These are phyloP conservation scores for Hanleya hanleyi DNA, from an alignment of 2,888 invertebrate species.

Conservation along the genomic window DNA sequence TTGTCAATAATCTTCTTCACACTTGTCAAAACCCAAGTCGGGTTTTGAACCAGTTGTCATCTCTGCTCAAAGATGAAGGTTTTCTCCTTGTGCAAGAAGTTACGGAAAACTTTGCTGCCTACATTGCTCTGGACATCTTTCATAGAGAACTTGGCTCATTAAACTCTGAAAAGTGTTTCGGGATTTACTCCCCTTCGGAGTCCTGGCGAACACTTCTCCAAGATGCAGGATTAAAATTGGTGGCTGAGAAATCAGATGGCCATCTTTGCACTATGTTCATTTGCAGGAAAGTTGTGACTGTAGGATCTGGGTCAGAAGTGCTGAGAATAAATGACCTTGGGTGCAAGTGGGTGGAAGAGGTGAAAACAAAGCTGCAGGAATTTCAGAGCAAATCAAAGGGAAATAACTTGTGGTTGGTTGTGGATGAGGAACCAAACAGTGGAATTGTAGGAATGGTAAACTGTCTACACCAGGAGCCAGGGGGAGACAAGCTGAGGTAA, in stretches of 20 bases:
- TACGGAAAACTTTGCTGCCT: conserved; percentile 67
- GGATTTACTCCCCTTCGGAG: conserved; percentile 49
- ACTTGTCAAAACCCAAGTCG: conserved; percentile 44
- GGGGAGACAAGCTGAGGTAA: conserved; percentile 84
- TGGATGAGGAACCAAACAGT: conserved; percentile 80
- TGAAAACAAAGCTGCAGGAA: conserved; percentile 85
- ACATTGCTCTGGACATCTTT: conserved; percentile 52
- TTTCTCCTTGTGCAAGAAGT: conserved; percentile 73
- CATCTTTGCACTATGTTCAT: conserved; percentile 77
- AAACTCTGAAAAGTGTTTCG: conserved; percentile 34
- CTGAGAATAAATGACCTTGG: conserved; percentile 39
- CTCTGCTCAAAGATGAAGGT: conserved; percentile 79
- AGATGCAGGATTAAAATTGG: conserved; percentile 75
- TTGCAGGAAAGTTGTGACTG: conserved; percentile 76
- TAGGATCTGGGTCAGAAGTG: conserved; percentile 16
- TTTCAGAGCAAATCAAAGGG: conserved; percentile 76
- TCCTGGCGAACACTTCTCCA: conserved; percentile 54
- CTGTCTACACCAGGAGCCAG: conserved; percentile 91
- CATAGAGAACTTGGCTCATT: conserved; percentile 24
- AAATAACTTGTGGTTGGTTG: conserved; percentile 78
- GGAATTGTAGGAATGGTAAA: conserved; percentile 92
- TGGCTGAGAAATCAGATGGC: conserved; percentile 80
- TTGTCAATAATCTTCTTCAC: conserved; percentile 61
- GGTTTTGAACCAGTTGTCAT: conserved; percentile 58
- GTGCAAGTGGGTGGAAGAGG: conserved; percentile 83